A percentile compares a stretch with the other conserved stretches of the same genome.
These are phyloP conservation scores for Drosophila sordidula DNA, from an alignment of 2,888 invertebrate species.

Conservation along the genomic window DNA sequence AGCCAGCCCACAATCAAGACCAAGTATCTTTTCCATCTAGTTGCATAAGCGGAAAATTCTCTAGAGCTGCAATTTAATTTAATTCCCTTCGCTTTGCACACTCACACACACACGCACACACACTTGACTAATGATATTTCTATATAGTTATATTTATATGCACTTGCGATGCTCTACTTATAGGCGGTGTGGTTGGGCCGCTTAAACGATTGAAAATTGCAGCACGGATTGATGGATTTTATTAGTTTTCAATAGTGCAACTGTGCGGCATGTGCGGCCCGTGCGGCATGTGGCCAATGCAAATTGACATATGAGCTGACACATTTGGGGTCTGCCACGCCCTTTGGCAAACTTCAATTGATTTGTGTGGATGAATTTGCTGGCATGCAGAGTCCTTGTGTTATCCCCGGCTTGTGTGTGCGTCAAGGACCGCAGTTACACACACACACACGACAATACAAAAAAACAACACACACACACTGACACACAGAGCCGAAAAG, in stretches of 20 bases:
- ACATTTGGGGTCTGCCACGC: constrained; percentile 52
- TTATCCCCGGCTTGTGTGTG: constrained; percentile 37
- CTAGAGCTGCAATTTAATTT: background rate
- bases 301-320: constrained; percentile 67
- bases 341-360: constrained; percentile 46
- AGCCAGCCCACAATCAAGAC: background rate
- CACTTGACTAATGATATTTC: background rate
- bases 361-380: constrained; percentile 49
- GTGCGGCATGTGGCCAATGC: constrained; percentile 38
- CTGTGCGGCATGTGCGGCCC: constrained; percentile 13
- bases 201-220: constrained; percentile 35
- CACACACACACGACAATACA: constrained; percentile 14
- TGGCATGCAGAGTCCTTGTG: constrained; percentile 17
- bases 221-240: constrained; percentile 37
- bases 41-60: background rate
- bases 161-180: constrained; percentile 13
- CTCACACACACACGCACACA: background rate
- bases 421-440: constrained; percentile 9
- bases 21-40: background rate
- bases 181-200: constrained; percentile 16
- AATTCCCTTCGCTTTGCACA: background rate
- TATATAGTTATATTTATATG: background rate
- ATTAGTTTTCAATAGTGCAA: constrained; percentile 36
- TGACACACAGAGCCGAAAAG: background rate
- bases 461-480: constrained; percentile 16